Conservation (phyloP, 2,113 vertebrate genomes). For the Pomatorhinus ruficollis region DNA sequence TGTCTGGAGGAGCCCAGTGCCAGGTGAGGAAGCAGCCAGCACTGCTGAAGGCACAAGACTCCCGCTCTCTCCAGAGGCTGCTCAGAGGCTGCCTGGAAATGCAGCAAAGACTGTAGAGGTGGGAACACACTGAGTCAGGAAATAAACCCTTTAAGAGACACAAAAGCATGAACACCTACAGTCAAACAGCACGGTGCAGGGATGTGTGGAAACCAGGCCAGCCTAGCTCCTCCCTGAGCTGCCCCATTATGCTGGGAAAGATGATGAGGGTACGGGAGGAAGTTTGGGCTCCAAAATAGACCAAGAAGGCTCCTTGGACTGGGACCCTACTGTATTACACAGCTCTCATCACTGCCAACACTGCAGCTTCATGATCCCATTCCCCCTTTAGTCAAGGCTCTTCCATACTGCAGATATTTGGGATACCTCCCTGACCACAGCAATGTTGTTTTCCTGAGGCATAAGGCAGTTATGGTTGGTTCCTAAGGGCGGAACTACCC, state of each 20-base stretch:
- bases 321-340: not conserved
- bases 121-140: fast-evolving
- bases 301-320: not conserved
- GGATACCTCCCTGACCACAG: not conserved
- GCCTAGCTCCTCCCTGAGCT: not conserved
- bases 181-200: not conserved
- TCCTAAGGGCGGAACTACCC: not conserved
- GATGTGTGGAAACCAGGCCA: not conserved
- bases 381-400: not conserved
- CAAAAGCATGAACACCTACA: not conserved
- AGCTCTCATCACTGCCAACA: not conserved
- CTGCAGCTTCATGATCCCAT: not conserved
- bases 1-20: not conserved
- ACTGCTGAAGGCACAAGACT: not conserved
- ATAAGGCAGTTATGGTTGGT: not conserved
- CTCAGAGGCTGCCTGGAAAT: not conserved
- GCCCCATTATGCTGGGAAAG: not conserved
- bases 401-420: not conserved
- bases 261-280: not conserved
- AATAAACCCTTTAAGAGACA: not conserved
- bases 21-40: not conserved
- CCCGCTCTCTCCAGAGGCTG: not conserved
- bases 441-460: not conserved
- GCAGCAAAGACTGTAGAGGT: not conserved
- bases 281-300: not conserved